Evolutionary conservation across 2,888 invertebrate species (phyloP), one percentile per base, ranked within the genome.

Genomic region (Ophioninae sp.): DNA sequence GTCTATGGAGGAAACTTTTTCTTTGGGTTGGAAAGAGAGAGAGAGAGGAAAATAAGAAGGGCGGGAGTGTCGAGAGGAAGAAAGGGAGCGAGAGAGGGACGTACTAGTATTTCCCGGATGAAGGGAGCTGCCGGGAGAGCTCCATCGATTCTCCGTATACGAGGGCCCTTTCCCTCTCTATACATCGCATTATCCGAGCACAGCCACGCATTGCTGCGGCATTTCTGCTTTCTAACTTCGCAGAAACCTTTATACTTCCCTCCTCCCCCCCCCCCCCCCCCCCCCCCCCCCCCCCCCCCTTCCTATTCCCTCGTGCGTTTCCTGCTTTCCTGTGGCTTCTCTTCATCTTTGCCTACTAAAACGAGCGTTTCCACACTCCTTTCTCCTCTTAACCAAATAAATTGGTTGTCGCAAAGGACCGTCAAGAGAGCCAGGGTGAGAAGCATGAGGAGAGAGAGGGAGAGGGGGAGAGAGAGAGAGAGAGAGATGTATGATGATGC

Each of bases 361-460:
- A 74, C 76, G 65, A 80, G 73, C 82, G 75, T 73, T 80, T 81
- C 69, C 59, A n/a, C 76, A 73, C 74, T 72, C 78, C 85, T 79
- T 79, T 84, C 83, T 83, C 83, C 82, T 81, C 73, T 79, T 83
- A 86, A 85, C 87, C 88, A 88, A 89, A 90, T 88, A 87, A 89
- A 89, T 89, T 87, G 88, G 88, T 89, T 87, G 86, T 89, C 89
- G 87, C 86, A 87, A 88, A 87, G 85, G 80, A 87, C 84, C 83
- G 85, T 83, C 84, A 87, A 78, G 80, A 79, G 83, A 83, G 61
- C 59, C 65, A 10, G 57, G 37, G 68, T 50, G 74, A 37, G 65
- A 57, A n/a, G n/a, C n/a, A n/a, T n/a, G n/a, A n/a, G n/a, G n/a
- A n/a, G n/a, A n/a, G n/a, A 75, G 78, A 68, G 21, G 57, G 65